phyloP scores from a whole-genome alignment of 2,888 invertebrate genomes.

The Leptinotarsa rubiginosa region DNA sequence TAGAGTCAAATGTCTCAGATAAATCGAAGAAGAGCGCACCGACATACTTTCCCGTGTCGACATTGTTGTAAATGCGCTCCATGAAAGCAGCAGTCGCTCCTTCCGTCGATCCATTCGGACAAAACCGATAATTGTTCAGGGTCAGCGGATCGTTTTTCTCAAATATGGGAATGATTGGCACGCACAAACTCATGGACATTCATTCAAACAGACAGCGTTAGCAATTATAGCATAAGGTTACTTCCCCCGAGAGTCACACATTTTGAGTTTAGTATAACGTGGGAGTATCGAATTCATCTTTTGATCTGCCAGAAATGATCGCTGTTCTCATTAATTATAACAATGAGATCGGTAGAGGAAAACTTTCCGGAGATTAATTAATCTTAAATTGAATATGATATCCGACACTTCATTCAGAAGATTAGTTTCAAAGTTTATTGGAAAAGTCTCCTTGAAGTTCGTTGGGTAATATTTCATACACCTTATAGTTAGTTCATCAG shows the following conservation, averaged over 20 bases:
- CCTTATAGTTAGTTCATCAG: neutral
- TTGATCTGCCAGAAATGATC: constrained; percentile 12
- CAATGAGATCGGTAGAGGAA: neutral
- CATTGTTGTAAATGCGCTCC: too few relatives aligned
- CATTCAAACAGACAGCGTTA: too few relatives aligned
- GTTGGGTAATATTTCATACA: neutral
- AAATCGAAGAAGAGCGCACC: too few relatives aligned
- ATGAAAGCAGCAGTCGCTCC: too few relatives aligned
- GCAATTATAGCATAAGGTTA: too few relatives aligned
- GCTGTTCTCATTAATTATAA: constrained; percentile 9
- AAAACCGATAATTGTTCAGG: too few relatives aligned
- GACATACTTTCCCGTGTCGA: too few relatives aligned
- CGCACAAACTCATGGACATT: too few relatives aligned
- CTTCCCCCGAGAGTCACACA: neutral
- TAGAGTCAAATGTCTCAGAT: too few relatives aligned
- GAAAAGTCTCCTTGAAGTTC: neutral
- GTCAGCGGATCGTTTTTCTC: too few relatives aligned
- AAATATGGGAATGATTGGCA: too few relatives aligned
- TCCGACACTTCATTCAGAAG: constrained; percentile 7
- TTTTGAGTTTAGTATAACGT: neutral
- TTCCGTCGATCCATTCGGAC: too few relatives aligned
- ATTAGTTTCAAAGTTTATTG: constrained; percentile 16
- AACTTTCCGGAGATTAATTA: constrained; percentile 18
- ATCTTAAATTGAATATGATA: constrained; percentile 15
- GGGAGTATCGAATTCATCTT: neutral